phyloP scores from a whole-genome alignment of 2,888 invertebrate species.

The Diadegma fenestrale region DNA sequence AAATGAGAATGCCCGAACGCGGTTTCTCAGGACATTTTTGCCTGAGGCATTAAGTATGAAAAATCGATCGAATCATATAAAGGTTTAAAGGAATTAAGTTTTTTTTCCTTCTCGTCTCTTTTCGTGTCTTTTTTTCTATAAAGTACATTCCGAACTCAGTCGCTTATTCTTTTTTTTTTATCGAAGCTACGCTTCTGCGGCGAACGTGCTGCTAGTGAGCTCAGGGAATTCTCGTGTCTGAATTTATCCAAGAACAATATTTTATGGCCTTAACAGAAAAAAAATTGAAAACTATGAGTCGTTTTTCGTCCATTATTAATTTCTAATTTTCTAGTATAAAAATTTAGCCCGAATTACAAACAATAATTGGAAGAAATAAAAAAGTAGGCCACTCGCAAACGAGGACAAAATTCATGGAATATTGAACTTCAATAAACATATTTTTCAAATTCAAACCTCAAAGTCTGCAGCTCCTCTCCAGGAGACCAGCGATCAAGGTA shows the following conservation, averaged over 20 bases:
- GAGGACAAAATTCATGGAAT: background rate
- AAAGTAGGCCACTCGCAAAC: background rate
- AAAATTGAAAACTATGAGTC: constrained; percentile 3
- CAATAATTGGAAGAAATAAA: background rate
- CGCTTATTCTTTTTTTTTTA: constrained; percentile 24
- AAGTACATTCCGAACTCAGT: constrained; percentile 7
- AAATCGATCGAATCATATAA: no score
- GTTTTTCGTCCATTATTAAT: background rate
- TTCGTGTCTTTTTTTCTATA: no score
- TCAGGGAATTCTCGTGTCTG: background rate
- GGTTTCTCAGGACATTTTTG: no score
- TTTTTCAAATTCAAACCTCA: background rate
- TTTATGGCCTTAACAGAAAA: background rate
- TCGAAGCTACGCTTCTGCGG: constrained; percentile 36
- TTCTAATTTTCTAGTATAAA: background rate
- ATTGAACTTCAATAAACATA: background rate
- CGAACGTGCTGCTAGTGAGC: constrained; percentile 26
- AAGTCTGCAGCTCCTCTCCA: background rate
- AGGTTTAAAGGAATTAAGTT: no score
- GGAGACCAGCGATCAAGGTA: no score
- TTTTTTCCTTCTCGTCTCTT: no score
- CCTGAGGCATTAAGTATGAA: no score
- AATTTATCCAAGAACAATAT: constrained; percentile 5
- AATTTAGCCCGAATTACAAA: background rate
- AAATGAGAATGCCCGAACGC: no score